Evolutionary conservation across 2,113 vertebrate genomes (phyloP).

Genomic region (Varanus komodoensis): DNA sequence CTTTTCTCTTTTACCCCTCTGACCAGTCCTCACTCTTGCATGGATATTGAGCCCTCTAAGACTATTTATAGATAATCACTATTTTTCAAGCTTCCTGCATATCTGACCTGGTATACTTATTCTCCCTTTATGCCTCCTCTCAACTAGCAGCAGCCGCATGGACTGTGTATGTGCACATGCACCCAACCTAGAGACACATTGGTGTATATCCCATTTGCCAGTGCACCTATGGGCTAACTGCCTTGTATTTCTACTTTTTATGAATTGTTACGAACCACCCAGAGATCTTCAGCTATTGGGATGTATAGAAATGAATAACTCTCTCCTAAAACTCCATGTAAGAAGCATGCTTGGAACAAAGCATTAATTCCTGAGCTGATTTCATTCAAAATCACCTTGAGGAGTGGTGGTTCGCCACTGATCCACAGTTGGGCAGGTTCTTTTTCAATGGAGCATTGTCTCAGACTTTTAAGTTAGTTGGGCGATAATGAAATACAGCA

Average conservation of each 20-base stretch:
- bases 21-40: background rate
- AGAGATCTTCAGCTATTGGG: too few relatives aligned
- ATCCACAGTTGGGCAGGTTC: too few relatives aligned
- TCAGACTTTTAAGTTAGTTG: too few relatives aligned
- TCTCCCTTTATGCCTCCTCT: background rate
- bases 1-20: background rate
- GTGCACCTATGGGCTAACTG: background rate
- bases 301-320: too few relatives aligned
- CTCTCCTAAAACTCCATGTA: background rate
- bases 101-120: background rate
- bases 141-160: too few relatives aligned
- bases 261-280: too few relatives aligned
- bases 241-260: too few relatives aligned
- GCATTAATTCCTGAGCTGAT: background rate
- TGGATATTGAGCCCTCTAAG: background rate
- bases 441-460: too few relatives aligned
- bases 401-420: too few relatives aligned
- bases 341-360: background rate
- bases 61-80: background rate
- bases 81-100: background rate
- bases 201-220: too few relatives aligned
- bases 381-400: background rate
- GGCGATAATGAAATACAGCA: background rate
- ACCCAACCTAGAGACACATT: too few relatives aligned
- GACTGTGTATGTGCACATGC: too few relatives aligned